phyloP scores from a whole-genome alignment of 2,888 invertebrate genomes.

The Macropis europaea region DNA sequence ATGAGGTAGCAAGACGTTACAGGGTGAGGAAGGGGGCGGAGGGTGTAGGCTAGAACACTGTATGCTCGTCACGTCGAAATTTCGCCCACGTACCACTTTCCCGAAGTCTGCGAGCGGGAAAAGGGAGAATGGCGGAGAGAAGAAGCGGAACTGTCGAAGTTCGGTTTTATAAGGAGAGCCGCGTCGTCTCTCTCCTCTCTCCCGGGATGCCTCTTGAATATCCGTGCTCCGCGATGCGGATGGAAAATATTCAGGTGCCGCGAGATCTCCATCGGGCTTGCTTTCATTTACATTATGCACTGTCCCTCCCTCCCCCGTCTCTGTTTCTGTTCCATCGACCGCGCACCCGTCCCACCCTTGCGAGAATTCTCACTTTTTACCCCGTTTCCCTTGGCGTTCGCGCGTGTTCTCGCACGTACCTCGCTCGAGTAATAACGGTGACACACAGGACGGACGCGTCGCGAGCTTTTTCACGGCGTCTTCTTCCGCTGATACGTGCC shows the following conservation, averaged over 20 bases:
- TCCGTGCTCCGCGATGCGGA: constrained; percentile 65
- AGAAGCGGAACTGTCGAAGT: constrained; percentile 66
- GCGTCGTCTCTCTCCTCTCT: constrained; percentile 14
- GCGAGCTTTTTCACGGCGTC: neutral
- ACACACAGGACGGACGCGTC: neutral
- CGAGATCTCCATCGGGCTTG: constrained; percentile 36
- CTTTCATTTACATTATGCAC: constrained; percentile 67
- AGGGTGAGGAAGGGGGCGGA: no score
- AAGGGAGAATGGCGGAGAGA: constrained; percentile 48
- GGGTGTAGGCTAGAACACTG: constrained; percentile 49
- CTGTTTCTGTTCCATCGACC: constrained; percentile 53
- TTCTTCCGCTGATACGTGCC: constrained; percentile 19
- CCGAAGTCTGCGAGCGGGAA: constrained; percentile 65
- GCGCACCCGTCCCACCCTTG: neutral
- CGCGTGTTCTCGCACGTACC: constrained; percentile 18
- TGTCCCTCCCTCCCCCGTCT: constrained; percentile 40
- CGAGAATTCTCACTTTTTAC: constrained; percentile 1
- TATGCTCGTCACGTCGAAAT: constrained; percentile 70
- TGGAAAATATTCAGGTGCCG: constrained; percentile 63
- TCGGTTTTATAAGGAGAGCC: constrained; percentile 67
- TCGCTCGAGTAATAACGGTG: constrained; percentile 26
- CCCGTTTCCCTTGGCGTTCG: neutral
- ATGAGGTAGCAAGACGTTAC: constrained; percentile 28
- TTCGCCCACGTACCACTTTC: constrained; percentile 71
- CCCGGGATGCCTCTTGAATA: constrained; percentile 65